Base-by-base conservation (phyloP, 2,797 vertebrate genomes). In the Geotrypetes seraphini region DNA sequence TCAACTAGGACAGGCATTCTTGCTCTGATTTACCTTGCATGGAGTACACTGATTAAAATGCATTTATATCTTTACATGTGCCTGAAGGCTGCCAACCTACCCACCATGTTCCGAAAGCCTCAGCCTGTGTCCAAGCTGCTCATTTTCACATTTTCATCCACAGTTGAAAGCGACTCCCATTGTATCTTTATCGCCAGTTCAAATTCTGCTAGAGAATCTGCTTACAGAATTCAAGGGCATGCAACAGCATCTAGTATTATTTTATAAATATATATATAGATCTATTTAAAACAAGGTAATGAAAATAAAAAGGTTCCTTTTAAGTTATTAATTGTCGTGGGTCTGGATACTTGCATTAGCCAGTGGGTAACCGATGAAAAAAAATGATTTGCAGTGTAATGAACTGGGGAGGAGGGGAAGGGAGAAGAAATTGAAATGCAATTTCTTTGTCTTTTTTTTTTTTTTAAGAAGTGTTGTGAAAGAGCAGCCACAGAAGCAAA, bases 1-100 rank as follows among this genome's bases (percentile, higher is more conserved):
- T 71, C 68, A 60, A 51, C 57, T 69, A 63, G 70, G 72, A 78
- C 60, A 58, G 31, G 78, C 73, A 53, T 69, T 78, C 69, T 82
- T 67, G 71, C 71, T 79, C 70, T 74, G 76, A 79, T 78, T 79
- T 81, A 72, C 79, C 69, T 78, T 81, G 80, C 80, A 83, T 83
- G 80, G 75, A 74, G 57, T 69, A 65, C 64, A 26, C 36, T 79
- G 69, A 49, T 73, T 70, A 53, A 74, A 73, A 69, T 51, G 64
- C 73, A 65, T 81, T 79, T 81, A 76, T 71, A 78, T 75, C 71
- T 79, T 76, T 67, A 59, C 69, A 68, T 68, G 73, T 82, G 79
- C 73, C 79, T 79, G 63, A 79, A 64, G 79, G 79, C 75, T n/a
- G n/a, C n/a, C n/a, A n/a, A n/a, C n/a, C n/a, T 71, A 53, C 53